These are phyloP conservation scores for Cephus spinipes DNA, from an alignment of 2,888 invertebrate species.

Conservation along the genomic window DNA sequence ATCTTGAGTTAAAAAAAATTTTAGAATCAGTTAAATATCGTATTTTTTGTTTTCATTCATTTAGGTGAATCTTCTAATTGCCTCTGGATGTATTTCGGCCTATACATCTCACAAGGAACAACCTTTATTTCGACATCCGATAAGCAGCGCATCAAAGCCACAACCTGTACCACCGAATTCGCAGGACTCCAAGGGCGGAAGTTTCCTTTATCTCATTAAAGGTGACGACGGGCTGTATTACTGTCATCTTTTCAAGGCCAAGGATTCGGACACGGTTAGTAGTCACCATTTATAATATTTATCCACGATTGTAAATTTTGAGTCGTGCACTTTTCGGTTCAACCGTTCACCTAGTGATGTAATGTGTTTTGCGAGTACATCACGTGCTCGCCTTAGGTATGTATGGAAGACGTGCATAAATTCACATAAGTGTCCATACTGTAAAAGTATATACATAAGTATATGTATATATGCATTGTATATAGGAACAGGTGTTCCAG, in stretches of 20 bases:
- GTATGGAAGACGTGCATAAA: not conserved
- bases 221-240: slow-evolving; percentile 80
- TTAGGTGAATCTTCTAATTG: slow-evolving; percentile 77
- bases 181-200: slow-evolving; percentile 70
- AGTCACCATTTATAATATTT: slow-evolving; percentile 5
- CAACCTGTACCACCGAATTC: slow-evolving; percentile 68
- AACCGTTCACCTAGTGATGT: not conserved
- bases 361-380: not conserved
- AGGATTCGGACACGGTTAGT: slow-evolving; percentile 78
- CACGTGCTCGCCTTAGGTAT: not conserved
- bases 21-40: not conserved
- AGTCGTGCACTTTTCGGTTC: not conserved
- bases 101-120: slow-evolving; percentile 52
- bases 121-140: slow-evolving; percentile 57
- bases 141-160: slow-evolving; percentile 53
- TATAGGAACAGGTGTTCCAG: not conserved
- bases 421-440: not conserved
- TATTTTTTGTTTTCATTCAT: not conserved
- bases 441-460: not conserved
- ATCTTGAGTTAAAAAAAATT: not conserved
- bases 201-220: slow-evolving; percentile 78
- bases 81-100: slow-evolving; percentile 71
- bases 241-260: slow-evolving; percentile 80
- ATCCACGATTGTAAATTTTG: not conserved
- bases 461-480: not conserved